Conservation (phyloP, 1,140 invertebrate species). For the Bombus confusus region DNA sequence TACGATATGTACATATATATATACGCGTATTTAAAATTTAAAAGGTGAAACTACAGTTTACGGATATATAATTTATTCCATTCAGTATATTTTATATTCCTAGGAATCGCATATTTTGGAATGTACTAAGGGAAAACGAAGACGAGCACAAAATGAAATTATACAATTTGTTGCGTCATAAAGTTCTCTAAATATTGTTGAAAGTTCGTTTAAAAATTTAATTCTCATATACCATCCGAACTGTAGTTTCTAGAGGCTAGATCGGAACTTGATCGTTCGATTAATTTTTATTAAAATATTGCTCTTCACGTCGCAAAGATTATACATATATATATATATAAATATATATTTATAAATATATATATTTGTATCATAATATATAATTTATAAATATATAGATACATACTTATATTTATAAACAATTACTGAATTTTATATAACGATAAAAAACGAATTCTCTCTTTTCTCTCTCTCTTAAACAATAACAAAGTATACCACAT, state of each 20-base stretch:
- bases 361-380: conserved; percentile 24
- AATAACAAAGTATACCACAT: conserved; percentile 79
- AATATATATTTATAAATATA: conserved; percentile 25
- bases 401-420: conserved; percentile 57
- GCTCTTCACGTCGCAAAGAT: conserved; percentile 39
- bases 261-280: conserved; percentile 44
- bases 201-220: background rate
- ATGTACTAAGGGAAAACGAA: conserved; percentile 38
- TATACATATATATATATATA: conserved; percentile 45
- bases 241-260: conserved; percentile 56
- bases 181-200: background rate
- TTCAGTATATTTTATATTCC: background rate
- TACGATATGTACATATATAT: conserved; percentile 32
- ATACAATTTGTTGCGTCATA: background rate
- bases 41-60: conserved; percentile 57
- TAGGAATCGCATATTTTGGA: conserved; percentile 44
- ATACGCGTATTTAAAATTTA: conserved; percentile 49
- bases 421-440: conserved; percentile 74
- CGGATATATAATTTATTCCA: background rate
- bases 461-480: conserved; percentile 66
- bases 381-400: background rate
- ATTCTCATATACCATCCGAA: background rate
- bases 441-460: conserved; percentile 72
- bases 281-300: conserved; percentile 23
- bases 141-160: background rate